Evolutionary conservation across 2,113 vertebrate genomes (phyloP).

Genomic region (Erpornis zantholeuca): DNA sequence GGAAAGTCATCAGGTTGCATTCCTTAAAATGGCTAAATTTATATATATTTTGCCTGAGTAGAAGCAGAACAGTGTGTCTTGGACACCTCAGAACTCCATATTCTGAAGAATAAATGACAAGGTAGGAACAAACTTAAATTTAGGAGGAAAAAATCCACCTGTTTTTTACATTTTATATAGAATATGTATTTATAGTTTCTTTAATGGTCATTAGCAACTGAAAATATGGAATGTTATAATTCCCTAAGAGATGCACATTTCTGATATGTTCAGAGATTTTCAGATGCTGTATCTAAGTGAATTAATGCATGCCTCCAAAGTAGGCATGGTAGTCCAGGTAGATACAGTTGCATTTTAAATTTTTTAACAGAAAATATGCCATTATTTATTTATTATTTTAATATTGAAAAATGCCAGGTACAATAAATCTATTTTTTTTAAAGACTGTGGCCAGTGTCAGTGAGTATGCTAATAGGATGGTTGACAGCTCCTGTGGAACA

Average conservation of each 20-base stretch:
- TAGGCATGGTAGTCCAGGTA: not conserved
- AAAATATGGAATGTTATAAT: not conserved
- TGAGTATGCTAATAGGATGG: constrained; percentile 50
- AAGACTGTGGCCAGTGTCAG: constrained; percentile 55
- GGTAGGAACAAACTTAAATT: not conserved
- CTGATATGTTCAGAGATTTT: not conserved
- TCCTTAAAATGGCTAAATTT: not conserved
- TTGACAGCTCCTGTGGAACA: constrained; percentile 64
- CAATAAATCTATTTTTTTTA: constrained; percentile 41
- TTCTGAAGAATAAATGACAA: not conserved
- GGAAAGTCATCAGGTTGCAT: not conserved
- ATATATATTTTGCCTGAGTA: not conserved
- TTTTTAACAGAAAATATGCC: constrained; percentile 30
- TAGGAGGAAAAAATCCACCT: not conserved
- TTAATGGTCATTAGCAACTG: not conserved
- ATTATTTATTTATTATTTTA: constrained; percentile 57
- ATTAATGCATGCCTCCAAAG: constrained; percentile 14
- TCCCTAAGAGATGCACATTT: not conserved
- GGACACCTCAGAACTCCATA: not conserved
- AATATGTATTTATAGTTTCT: not conserved
- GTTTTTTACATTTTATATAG: not conserved
- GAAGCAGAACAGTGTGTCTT: not conserved
- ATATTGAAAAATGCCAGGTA: constrained; percentile 30
- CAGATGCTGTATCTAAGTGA: not conserved
- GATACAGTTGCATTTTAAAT: constrained; percentile 5